Conservation (phyloP, 2,113 vertebrate species). For the Myxocyprinus asiaticus region DNA sequence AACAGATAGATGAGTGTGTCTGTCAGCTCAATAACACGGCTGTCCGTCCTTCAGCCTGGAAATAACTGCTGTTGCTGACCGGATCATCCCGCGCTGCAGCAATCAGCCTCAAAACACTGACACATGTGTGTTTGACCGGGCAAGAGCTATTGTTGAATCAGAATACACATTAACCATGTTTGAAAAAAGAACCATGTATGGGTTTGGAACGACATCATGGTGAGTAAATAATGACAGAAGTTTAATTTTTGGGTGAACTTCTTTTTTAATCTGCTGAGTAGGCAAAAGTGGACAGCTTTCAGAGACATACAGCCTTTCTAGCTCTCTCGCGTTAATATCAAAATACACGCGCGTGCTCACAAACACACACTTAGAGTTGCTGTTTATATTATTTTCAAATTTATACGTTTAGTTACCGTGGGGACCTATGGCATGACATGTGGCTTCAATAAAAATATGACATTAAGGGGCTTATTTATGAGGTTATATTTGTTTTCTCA, state of each 20-base stretch:
- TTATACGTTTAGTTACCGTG: conserved; percentile 42
- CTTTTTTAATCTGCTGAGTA: too few relatives aligned
- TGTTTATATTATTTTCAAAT: conserved; percentile 24
- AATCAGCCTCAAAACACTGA: conserved; percentile 26
- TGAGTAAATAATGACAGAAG: too few relatives aligned
- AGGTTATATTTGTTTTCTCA: conserved; percentile 44
- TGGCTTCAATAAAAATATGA: conserved; percentile 45
- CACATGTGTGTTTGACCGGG: conserved; percentile 16
- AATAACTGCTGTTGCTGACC: conserved; percentile 50
- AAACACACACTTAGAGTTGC: background rate
- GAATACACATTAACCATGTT: too few relatives aligned
- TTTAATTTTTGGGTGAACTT: too few relatives aligned
- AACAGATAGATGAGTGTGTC: conserved; percentile 7
- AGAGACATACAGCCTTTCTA: too few relatives aligned
- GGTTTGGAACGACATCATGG: too few relatives aligned
- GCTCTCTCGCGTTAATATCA: too few relatives aligned
- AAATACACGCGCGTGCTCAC: too few relatives aligned
- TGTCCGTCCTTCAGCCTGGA: conserved; percentile 26
- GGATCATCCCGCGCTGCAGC: background rate
- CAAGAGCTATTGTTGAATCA: background rate
- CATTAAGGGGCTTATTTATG: conserved; percentile 44
- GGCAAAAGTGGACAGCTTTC: too few relatives aligned
- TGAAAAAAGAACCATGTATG: too few relatives aligned
- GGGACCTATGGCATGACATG: conserved; percentile 36
- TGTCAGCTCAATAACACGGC: conserved; percentile 36